Conservation (phyloP, 2,888 invertebrate species). For the Dinocampus coccinellae region DNA sequence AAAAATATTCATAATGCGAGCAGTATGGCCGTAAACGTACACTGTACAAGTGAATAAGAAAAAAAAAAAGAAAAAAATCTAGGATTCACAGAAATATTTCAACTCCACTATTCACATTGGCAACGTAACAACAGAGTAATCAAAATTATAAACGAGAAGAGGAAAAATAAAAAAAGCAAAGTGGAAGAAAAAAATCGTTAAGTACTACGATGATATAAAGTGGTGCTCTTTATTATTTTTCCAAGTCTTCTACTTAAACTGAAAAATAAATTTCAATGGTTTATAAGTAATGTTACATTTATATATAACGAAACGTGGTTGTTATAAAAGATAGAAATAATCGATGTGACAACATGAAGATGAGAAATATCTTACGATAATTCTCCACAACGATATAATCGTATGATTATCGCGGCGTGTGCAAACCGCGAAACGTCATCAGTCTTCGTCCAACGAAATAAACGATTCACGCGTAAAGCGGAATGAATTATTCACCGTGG, state of each 20-base stretch:
- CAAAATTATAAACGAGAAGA: constrained; percentile 13
- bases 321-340: not conserved
- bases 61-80: not conserved
- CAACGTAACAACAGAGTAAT: constrained; percentile 17
- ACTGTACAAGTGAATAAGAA: not conserved
- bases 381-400: constrained; percentile 43
- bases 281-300: constrained; percentile 4
- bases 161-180: constrained; percentile 9
- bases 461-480: constrained; percentile 48
- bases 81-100: not conserved
- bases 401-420: constrained; percentile 29
- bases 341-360: constrained; percentile 25
- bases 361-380: constrained; percentile 44
- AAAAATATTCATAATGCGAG: constrained; percentile 41
- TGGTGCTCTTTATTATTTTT: constrained; percentile 19
- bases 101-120: constrained; percentile 7
- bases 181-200: constrained; percentile 3
- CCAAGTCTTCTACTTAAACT: not conserved
- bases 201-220: not conserved
- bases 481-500: constrained; percentile 52
- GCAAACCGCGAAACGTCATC: constrained; percentile 41
- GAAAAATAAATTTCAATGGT: not conserved
- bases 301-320: not conserved
- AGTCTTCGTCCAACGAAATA: constrained; percentile 47
- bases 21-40: constrained; percentile 16